Base-by-base conservation (phyloP, 2,888 invertebrate genomes). In the Lingula anatina region DNA sequence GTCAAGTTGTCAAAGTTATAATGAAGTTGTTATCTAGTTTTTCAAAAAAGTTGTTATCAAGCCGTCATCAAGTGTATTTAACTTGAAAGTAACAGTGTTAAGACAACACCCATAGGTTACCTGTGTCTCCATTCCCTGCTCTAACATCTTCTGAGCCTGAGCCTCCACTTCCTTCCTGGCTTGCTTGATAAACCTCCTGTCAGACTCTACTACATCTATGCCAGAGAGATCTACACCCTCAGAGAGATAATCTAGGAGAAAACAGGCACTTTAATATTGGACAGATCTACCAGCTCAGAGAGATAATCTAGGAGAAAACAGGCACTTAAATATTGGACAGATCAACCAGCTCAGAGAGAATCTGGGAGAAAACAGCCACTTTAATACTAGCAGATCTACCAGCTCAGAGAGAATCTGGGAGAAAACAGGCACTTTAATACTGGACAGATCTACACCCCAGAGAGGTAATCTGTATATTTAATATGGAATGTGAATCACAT, bases 161-260 rank as follows among this genome's bases (percentile, higher is more conserved):
- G 85, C 85, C 49, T 91, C 83, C 47, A 93, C 84, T 65, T 88
- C 86, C 57, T 85, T 86, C 50, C 85, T 82, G 0, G 89, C 87
- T 73, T 76, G 73, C 54, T 76, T 70, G 46, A 85, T 84, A 46
- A 84, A 81, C 23, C 75, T 62, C 18, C 88, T 78, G 61, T 92
- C 89, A 44, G 86, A 84, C 44, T 88, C 88, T 18, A 94, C 82
- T 36, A 90, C 83, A 59, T 88, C 86, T 46, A 95, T 83, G 20
- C 89, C 89, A 62, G 84, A 84, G 51, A 94, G 82, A 74, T 91
- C 89, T 40, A 87, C 83, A 71, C 91, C 90, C 48, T 86, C 83
- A 57, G 88, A 86, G 21, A 92, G 78, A 70, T 90, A 88, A 61
- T 88, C 89, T 84, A 66, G 28, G 68, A 65, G 51, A 49, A 58